A percentile compares a stretch with the other conserved stretches of the same genome.
These are phyloP conservation scores for Sigmodon hispidus DNA, from an alignment of 2,113 vertebrate genomes.

Conservation along the genomic window DNA sequence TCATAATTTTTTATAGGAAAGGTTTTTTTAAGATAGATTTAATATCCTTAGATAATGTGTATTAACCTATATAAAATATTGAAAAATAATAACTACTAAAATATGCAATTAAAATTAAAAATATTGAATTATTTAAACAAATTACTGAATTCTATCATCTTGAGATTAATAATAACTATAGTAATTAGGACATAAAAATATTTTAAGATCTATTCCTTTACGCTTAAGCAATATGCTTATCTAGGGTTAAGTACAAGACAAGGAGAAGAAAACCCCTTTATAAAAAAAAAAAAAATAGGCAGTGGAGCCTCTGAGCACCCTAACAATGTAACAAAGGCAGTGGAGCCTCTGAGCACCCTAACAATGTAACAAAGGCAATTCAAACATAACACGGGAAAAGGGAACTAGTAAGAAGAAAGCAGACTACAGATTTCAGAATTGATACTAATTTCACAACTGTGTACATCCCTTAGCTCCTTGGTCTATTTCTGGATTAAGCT, in stretches of 20 bases:
- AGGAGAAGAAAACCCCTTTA: constrained; percentile 14
- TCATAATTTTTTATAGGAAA: constrained; percentile 42
- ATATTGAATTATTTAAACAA: constrained; percentile 15
- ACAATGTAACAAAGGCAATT: not conserved
- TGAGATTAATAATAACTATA: constrained; percentile 57
- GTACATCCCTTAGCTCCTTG: not conserved
- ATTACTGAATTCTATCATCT: constrained; percentile 19
- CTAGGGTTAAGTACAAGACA: constrained; percentile 7
- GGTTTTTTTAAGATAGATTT: constrained; percentile 52
- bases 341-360: constrained; percentile 7
- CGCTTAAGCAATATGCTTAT: constrained; percentile 39
- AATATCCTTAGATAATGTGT: constrained; percentile 39
- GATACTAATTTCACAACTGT: constrained; percentile 6
- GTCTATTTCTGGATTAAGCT: not conserved
- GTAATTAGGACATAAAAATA: constrained; percentile 22
- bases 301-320: not conserved
- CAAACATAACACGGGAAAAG: constrained; percentile 5
- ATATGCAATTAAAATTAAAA: constrained; percentile 47
- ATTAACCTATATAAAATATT: not conserved
- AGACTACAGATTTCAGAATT: constrained; percentile 26
- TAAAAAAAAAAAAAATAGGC: constrained; percentile 34
- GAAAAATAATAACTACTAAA: constrained; percentile 58
- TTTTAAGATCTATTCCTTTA: constrained; percentile 10
- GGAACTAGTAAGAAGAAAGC: not conserved
- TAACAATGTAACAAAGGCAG: not conserved